Base-by-base conservation (phyloP, 2,113 vertebrate genomes). In the Sorex araneus region DNA sequence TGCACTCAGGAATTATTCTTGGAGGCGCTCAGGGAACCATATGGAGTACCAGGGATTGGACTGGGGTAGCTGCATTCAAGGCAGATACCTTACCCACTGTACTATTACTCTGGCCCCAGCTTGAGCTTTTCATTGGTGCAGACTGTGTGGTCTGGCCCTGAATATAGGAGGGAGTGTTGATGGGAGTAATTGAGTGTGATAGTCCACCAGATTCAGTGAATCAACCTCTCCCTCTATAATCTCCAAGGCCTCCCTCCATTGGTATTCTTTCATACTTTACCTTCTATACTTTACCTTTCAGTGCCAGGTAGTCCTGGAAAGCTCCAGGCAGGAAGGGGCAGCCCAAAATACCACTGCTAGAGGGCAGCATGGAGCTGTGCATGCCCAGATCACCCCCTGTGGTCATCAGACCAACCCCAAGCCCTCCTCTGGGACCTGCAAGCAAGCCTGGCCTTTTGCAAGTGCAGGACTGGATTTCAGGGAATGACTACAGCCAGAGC, bases 351-450 rank as follows among this genome's bases (percentile, higher is more conserved):
- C 10, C 0, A 87, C 87, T 95, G 83, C 73, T 91, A 95, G 96
- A 89, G 96, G 93, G 91, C 93, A 96, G 96, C 84, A 81, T 91
- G 28, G 87, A 94, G 93, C 89, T 76, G 30, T 84, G 36, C 77
- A 80, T 40, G 0, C 76, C 32, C 43, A 21, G 18, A 45, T 60
- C 47, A 47, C 8, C 40, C 45, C 67, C 47, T n/a, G 70, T 19
- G 79, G 47, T 86, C 43, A 6, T 30, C 4, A 18, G 21, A 6
- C 43, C 8, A 50, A 60, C 57, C 57, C 18, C 19, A 57, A 57
- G 19, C 5, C 18, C 36, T 18, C 66, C 11, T 32, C 21, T 10
- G 36, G 64, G 30, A 45, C 18, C 1, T 4, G 32, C 13, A 67
- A 15, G 79, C 43, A 28, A 34, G 83, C 11, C 21, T 75, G 28